These are phyloP conservation scores for Rachycentron canadum DNA, from an alignment of 2,797 vertebrate species.

Conservation along the genomic window DNA sequence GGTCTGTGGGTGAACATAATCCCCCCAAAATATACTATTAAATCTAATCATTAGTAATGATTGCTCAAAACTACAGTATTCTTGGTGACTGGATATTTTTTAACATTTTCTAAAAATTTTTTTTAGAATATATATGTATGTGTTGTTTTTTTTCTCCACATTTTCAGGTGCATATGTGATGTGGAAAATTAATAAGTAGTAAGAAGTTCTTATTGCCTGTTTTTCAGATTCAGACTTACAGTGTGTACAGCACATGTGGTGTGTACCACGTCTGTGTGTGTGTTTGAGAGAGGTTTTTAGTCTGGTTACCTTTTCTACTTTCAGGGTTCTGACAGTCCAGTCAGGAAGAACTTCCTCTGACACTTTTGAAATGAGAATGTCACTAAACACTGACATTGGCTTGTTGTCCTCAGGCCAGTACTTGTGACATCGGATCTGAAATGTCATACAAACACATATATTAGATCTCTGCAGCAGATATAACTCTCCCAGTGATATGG, in stretches of 20 bases:
- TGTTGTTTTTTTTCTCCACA: background rate
- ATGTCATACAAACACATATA: conserved; percentile 42
- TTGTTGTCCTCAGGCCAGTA: conserved; percentile 99
- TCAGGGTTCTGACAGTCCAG: conserved; percentile 96
- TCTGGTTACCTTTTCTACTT: conserved; percentile 94
- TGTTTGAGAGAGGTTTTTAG: conserved; percentile 10
- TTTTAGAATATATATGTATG: too few species aligned
- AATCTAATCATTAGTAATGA: too few species aligned
- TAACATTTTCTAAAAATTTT: too few species aligned
- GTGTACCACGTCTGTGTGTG: background rate
- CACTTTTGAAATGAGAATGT: conserved; percentile 97
- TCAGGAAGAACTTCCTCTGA: conserved; percentile 93
- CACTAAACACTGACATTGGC: conserved; percentile 97
- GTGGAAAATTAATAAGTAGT: background rate
- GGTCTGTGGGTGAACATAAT: background rate
- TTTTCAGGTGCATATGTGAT: background rate
- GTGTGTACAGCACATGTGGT: background rate
- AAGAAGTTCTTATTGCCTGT: background rate
- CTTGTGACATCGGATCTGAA: conserved; percentile 97
- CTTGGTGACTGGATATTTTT: too few species aligned
- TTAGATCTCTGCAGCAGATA: conserved; percentile 32
- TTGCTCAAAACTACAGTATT: too few species aligned
- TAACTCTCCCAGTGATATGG: conserved; percentile 13
- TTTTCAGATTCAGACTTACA: background rate
- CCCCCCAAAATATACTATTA: too few species aligned